Evolutionary conservation across 2,888 invertebrate genomes (phyloP).

Genomic region (Temnothorax rugatulus): DNA sequence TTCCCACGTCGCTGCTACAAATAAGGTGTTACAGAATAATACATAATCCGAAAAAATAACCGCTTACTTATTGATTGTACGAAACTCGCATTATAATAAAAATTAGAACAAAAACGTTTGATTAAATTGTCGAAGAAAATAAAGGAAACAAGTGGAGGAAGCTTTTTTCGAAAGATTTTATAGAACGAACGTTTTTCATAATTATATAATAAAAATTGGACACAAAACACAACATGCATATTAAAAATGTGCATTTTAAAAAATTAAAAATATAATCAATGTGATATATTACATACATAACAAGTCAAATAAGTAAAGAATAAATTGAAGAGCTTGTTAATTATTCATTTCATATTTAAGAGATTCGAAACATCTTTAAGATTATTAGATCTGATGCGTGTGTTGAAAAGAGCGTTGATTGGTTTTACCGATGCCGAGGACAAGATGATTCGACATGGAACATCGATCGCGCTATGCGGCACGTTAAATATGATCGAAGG

Average conservation of each 20-base stretch:
- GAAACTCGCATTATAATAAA: background rate
- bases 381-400: constrained; percentile 38
- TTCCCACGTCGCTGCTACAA: background rate
- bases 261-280: background rate
- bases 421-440: constrained; percentile 39
- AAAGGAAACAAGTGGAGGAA: background rate
- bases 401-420: constrained; percentile 59
- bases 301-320: background rate
- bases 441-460: constrained; percentile 55
- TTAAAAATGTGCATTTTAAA: background rate
- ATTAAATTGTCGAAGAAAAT: background rate
- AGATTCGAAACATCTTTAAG: constrained; percentile 14
- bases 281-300: background rate
- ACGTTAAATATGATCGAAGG: constrained; percentile 67
- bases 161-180: background rate
- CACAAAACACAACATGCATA: background rate
- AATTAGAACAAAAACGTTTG: background rate
- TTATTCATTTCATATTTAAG: constrained; percentile 15
- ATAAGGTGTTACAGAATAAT: background rate
- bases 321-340: constrained; percentile 9
- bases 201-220: background rate
- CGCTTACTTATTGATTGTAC: background rate
- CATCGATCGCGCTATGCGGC: constrained; percentile 60
- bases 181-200: background rate
- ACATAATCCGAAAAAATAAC: background rate